Evolutionary conservation across 1,140 invertebrate genomes (phyloP), one percentile per base, ranked within the genome.

Genomic region (Megathymus violae): DNA sequence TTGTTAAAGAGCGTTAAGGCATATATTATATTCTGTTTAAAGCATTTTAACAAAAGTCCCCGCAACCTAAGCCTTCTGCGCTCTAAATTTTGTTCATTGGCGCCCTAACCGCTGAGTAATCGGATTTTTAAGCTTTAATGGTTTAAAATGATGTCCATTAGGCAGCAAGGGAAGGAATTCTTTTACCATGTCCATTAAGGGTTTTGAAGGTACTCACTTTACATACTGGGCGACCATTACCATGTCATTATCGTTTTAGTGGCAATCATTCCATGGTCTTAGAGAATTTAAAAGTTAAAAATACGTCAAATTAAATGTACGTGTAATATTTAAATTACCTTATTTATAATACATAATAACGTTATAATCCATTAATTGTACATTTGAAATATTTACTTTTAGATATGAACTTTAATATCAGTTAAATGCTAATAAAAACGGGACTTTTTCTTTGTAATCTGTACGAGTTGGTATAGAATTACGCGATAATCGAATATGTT

Each of bases 111-210:
- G 43, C 69, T 52, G 62, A 62, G 67, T 68, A 65, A 63, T 46
- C 58, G 69, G 65, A 72, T 72, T 76, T 80, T 82, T 76, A 79
- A 80, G 75, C 72, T 71, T 80, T 82, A 83, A 77, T 77, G 80
- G 77, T 72, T 76, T 79, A 77, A 78, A 83, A 78, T 77, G 80
- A 70, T 79, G 77, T 76, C 80, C 80, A 83, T 83, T 82, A 80
- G 75, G 67, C 64, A 58, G 61, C 62, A 74, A 74, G 74, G 46
- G 46, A 50, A 31, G 46, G 46, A 79, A 76, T 71, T 74, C 63
- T 73, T 71, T 72, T 62, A 69, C 70, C 72, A 71, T 66, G 63
- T 70, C 71, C 74, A 76, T 76, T 76, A 73, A 62, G 64, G 50
- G 43, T 50, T 50, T 50, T 27, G 22, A 15, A 50, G 46, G 25